phyloP scores from a whole-genome alignment of 2,113 vertebrate species.

The Nansenia antarctica region DNA sequence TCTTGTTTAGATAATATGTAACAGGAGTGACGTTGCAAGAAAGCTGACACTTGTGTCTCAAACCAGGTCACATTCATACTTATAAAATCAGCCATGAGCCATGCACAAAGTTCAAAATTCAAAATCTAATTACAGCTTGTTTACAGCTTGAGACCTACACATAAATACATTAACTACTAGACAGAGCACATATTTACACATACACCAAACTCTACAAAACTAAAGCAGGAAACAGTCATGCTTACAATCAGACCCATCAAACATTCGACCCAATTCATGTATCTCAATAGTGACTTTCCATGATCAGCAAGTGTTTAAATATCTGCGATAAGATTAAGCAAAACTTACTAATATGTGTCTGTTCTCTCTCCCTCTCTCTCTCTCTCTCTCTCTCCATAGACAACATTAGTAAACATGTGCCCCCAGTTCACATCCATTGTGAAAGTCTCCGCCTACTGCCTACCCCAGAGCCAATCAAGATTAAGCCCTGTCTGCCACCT shows the following conservation, averaged over 20 bases:
- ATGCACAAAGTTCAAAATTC: background rate
- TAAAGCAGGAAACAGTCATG: background rate
- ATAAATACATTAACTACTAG: background rate
- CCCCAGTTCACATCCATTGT: constrained; percentile 54
- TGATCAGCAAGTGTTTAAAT: background rate
- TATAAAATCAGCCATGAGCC: background rate
- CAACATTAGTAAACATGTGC: constrained; percentile 66
- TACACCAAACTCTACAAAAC: background rate
- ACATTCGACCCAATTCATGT: background rate
- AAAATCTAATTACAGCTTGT: background rate
- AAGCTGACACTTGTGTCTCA: background rate
- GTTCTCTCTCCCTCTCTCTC: constrained; percentile 40
- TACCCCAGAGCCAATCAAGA: constrained; percentile 56
- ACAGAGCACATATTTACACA: background rate
- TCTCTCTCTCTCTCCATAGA: constrained; percentile 20
- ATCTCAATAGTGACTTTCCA: background rate
- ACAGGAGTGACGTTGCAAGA: background rate
- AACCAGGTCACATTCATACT: background rate
- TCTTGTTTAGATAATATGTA: background rate
- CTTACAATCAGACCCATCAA: background rate
- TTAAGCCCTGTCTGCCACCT: constrained; percentile 31
- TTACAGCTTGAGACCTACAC: no score
- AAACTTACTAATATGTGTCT: constrained; percentile 38
- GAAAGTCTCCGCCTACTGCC: constrained; percentile 54
- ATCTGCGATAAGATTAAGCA: background rate